Evolutionary conservation across 2,888 invertebrate genomes (phyloP).

Genomic region (Morpho helenor): DNA sequence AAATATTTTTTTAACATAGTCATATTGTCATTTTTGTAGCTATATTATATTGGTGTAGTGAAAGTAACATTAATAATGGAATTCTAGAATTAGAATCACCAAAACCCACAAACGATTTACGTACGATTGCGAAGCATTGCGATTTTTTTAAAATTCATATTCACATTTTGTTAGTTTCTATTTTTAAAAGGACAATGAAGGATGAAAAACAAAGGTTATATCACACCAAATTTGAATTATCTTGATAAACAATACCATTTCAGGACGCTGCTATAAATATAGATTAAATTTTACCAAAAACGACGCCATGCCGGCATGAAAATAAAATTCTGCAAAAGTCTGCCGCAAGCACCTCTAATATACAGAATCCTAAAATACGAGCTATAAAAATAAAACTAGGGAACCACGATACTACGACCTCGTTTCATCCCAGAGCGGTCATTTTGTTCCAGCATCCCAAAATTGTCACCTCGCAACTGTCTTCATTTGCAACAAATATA

Average conservation of each 20-base stretch:
- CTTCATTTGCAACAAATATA: slow-evolving; percentile 77
- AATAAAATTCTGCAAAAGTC: slow-evolving; percentile 21
- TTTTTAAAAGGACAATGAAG: too few relatives aligned
- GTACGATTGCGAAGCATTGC: too few relatives aligned
- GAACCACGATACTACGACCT: slow-evolving; percentile 39
- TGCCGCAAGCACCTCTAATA: slow-evolving; percentile 23
- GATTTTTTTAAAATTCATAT: too few relatives aligned
- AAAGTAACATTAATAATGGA: too few relatives aligned
- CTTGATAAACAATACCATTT: slow-evolving; percentile 8
- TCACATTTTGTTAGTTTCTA: too few relatives aligned
- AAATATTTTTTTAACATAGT: too few relatives aligned
- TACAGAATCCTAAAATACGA: slow-evolving; percentile 32
- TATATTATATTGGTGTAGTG: too few relatives aligned
- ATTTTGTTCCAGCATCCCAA: slow-evolving; percentile 60
- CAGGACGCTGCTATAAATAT: slow-evolving; percentile 5
- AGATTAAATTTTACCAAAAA: slow-evolving; percentile 13
- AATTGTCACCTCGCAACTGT: slow-evolving; percentile 72
- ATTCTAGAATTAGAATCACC: too few relatives aligned
- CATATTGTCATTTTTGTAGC: too few relatives aligned
- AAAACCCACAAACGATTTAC: too few relatives aligned
- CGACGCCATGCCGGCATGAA: slow-evolving; percentile 10
- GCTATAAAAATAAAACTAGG: slow-evolving; percentile 50
- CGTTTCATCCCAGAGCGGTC: slow-evolving; percentile 55
- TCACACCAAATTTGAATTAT: slow-evolving; percentile 3
- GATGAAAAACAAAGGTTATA: not conserved